Conservation (phyloP, 2,797 vertebrate species). For the Cirrhinus mrigala region DNA sequence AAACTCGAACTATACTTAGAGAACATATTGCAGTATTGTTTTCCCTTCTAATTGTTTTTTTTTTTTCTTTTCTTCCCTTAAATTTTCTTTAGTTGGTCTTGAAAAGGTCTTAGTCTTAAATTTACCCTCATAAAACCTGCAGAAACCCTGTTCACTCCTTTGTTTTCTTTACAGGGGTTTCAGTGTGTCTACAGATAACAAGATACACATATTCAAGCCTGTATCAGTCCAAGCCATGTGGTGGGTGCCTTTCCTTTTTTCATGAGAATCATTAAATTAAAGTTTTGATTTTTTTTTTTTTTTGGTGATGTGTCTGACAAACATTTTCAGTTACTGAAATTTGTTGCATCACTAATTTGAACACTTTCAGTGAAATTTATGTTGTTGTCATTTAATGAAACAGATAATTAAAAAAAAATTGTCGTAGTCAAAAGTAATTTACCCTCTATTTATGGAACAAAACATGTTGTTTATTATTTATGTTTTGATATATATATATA, state of each 20-base stretch:
- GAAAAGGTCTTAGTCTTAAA: no score
- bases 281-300: slow-evolving; percentile 14
- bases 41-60: no score
- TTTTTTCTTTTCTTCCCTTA: no score
- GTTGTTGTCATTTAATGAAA: neutral
- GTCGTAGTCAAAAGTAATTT: neutral
- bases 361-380: neutral
- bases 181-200: slow-evolving; percentile 95
- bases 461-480: neutral
- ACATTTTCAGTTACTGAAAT: neutral
- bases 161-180: slow-evolving; percentile 85
- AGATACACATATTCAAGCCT: slow-evolving; percentile 97
- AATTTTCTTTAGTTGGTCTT: no score
- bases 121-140: no score
- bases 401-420: neutral
- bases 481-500: no score
- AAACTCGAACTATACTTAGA: no score
- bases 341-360: neutral
- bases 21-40: no score
- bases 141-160: no score
- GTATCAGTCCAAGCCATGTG: slow-evolving; percentile 99
- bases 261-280: neutral
- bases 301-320: neutral
- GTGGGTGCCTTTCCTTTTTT: slow-evolving; percentile 77
- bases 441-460: neutral